Evolutionary conservation across 2,888 invertebrate species (phyloP).

Genomic region (Drosophila birchii): DNA sequence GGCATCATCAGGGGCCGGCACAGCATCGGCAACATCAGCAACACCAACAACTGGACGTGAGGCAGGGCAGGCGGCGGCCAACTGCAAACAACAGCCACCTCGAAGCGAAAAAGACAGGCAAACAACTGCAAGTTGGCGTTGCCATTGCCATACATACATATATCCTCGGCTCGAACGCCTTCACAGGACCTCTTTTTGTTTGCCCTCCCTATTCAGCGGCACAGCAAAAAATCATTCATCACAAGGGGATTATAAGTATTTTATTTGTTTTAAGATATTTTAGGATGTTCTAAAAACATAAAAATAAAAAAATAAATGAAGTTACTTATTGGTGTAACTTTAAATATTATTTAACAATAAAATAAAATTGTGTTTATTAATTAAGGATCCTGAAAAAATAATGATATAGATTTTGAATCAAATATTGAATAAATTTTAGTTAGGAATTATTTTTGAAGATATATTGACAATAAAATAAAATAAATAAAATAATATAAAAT

Average conservation of each 20-base stretch:
- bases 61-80: slow-evolving; percentile 20
- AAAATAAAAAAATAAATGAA: neutral
- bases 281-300: neutral
- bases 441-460: neutral
- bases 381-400: neutral
- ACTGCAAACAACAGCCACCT: slow-evolving; percentile 24
- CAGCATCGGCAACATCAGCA: slow-evolving; percentile 24
- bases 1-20: slow-evolving; percentile 12
- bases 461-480: too few relatives aligned
- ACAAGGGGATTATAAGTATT: neutral
- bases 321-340: neutral
- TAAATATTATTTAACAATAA: neutral
- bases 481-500: too few relatives aligned
- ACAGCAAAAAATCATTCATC: neutral
- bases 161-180: slow-evolving; percentile 32
- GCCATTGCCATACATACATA: slow-evolving; percentile 14
- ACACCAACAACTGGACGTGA: slow-evolving; percentile 36
- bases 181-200: slow-evolving; percentile 20
- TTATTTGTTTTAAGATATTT: neutral
- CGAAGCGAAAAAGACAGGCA: slow-evolving; percentile 29
- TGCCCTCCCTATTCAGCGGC: slow-evolving; percentile 9
- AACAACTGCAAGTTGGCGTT: slow-evolving; percentile 58
- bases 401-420: neutral
- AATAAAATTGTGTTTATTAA: neutral
- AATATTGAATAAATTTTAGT: neutral